Conservation (phyloP, 2,113 vertebrate species). For the Lutjanus erythropterus region DNA sequence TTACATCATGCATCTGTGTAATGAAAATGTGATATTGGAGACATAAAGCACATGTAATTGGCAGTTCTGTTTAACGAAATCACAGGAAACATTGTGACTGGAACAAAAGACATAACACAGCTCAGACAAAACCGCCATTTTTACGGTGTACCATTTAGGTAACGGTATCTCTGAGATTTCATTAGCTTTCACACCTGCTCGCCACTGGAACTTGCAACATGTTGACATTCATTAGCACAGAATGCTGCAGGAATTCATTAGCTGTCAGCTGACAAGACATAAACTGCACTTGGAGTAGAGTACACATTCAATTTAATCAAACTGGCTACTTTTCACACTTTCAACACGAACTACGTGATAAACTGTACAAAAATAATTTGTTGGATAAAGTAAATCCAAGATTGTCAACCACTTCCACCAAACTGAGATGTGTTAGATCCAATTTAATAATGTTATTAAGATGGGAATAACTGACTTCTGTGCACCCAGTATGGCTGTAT, state of each 20-base stretch:
- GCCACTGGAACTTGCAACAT: constrained; percentile 35
- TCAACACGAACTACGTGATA: constrained; percentile 19
- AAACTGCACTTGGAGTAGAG: constrained; percentile 17
- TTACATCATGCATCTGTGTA: constrained; percentile 73
- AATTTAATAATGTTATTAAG: too few species aligned
- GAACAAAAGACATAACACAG: constrained; percentile 37
- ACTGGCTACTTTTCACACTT: constrained; percentile 26
- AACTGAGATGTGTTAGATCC: too few species aligned
- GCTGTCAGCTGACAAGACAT: constrained; percentile 38
- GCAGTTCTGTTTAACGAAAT: constrained; percentile 67
- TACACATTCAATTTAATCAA: constrained; percentile 9
- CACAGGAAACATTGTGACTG: constrained; percentile 28
- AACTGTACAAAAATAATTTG: too few species aligned
- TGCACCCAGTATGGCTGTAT: too few species aligned
- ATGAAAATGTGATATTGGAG: constrained; percentile 83
- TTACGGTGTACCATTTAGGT: constrained; percentile 32
- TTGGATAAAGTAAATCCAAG: too few species aligned
- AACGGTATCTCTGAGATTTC: constrained; percentile 41
- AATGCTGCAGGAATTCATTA: constrained; percentile 68
- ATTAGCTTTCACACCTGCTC: constrained; percentile 69
- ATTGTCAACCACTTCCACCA: too few species aligned
- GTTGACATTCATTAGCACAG: constrained; percentile 67
- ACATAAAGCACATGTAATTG: constrained; percentile 82
- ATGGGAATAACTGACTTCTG: too few species aligned
- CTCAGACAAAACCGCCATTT: constrained; percentile 1